Conservation (phyloP, 2,113 vertebrate genomes). For the Rhynchomys soricoides region DNA sequence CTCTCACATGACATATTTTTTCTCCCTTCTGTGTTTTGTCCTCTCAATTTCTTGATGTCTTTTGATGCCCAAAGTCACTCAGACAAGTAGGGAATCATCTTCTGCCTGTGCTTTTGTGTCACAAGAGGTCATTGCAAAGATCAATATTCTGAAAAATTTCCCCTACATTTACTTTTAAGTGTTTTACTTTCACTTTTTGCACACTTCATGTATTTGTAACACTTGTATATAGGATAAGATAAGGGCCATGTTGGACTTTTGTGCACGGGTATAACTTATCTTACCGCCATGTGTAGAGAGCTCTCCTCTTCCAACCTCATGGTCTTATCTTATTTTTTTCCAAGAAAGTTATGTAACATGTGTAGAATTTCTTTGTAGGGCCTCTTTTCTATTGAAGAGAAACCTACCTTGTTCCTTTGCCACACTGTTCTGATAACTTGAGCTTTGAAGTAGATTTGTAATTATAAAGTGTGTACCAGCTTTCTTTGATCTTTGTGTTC, state of each 20-base stretch:
- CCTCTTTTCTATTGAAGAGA: background rate
- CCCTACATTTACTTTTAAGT: background rate
- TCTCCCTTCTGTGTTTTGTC: background rate
- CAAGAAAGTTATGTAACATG: background rate
- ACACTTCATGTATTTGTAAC: fast-evolving
- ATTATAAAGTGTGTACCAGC: background rate
- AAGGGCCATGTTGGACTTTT: background rate
- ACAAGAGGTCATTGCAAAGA: background rate
- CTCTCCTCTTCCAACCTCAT: background rate
- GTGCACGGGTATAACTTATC: fast-evolving
- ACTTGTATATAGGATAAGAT: background rate
- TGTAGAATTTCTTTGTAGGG: background rate
- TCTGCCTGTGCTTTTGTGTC: background rate
- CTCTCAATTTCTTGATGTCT: background rate
- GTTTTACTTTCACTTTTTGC: background rate
- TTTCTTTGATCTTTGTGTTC: background rate
- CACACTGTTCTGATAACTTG: background rate
- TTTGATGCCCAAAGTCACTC: background rate
- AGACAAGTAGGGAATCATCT: background rate
- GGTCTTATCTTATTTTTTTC: background rate
- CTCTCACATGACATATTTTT: background rate
- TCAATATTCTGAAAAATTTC: background rate
- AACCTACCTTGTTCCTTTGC: background rate
- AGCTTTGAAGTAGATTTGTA: background rate
- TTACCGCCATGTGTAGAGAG: background rate